Percentiles rank a stretch among this genome's conserved stretches.
Conservation (phyloP, 2,797 vertebrate genomes). For the Spea hammondii region DNA sequence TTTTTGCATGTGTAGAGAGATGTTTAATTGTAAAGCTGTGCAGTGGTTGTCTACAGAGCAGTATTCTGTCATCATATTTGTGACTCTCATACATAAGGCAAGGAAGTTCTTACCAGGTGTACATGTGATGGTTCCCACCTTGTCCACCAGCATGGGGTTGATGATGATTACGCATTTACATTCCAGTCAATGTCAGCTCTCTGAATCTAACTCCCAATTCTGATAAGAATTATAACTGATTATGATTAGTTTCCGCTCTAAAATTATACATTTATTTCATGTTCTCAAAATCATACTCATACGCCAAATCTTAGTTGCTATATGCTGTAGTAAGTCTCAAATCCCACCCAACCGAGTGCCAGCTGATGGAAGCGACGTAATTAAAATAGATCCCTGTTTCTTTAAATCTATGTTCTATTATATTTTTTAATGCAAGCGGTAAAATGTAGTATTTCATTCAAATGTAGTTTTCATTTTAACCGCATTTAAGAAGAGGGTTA, state of each 20-base stretch:
- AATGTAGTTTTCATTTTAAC: not conserved
- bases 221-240: too few species aligned
- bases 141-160: slow-evolving; percentile 6
- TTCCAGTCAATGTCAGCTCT: not conserved
- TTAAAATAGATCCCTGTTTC: too few species aligned
- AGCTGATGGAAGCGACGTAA: too few species aligned
- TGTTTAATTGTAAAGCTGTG: slow-evolving; percentile 3
- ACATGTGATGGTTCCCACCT: slow-evolving; percentile 4
- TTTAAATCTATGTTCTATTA: too few species aligned
- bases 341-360: too few species aligned
- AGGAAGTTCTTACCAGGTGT: not conserved
- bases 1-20: not conserved
- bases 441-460: too few species aligned
- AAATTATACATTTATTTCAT: too few species aligned
- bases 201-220: not conserved
- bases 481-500: not conserved
- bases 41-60: not conserved
- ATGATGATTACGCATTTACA: slow-evolving; percentile 15
- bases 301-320: too few species aligned
- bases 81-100: slow-evolving; percentile 12
- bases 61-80: slow-evolving; percentile 7
- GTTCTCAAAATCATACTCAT: too few species aligned
- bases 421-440: too few species aligned
- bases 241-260: too few species aligned
- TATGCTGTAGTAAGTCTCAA: too few species aligned